A percentile compares a stretch with the other conserved stretches of the same genome.
Evolutionary conservation across 2,113 vertebrate genomes (phyloP).

Genomic region (Charadrius vociferus): DNA sequence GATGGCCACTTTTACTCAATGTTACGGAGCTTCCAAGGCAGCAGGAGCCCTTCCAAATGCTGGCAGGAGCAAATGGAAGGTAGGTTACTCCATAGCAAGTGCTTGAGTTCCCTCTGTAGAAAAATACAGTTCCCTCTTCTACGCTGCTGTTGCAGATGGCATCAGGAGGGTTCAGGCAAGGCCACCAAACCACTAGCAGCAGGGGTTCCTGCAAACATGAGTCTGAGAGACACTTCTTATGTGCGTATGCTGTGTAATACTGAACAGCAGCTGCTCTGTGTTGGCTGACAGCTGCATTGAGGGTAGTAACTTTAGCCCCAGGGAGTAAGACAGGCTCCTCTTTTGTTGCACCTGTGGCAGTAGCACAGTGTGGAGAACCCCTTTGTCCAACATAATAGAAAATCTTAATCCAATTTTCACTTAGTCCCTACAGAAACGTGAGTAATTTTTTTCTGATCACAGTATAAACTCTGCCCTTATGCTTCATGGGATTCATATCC

Average conservation of each 20-base stretch:
- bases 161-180: background rate
- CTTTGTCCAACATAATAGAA: background rate
- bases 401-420: background rate
- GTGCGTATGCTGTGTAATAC: background rate
- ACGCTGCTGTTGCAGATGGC: accelerated
- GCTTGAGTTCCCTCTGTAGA: background rate
- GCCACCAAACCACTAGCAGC: background rate
- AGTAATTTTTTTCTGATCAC: background rate
- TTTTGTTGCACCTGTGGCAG: background rate
- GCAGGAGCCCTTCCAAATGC: background rate
- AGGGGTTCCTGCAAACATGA: background rate
- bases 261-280: background rate
- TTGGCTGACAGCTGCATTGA: slow-evolving; percentile 14
- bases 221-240: background rate
- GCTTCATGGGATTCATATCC: background rate
- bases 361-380: background rate
- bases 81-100: background rate
- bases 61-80: background rate
- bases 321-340: background rate
- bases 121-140: background rate
- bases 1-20: background rate
- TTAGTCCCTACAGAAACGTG: background rate
- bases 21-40: background rate
- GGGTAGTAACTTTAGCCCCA: background rate
- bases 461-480: background rate